phyloP scores from a whole-genome alignment of 2,797 vertebrate genomes.

The Mus spretus region DNA sequence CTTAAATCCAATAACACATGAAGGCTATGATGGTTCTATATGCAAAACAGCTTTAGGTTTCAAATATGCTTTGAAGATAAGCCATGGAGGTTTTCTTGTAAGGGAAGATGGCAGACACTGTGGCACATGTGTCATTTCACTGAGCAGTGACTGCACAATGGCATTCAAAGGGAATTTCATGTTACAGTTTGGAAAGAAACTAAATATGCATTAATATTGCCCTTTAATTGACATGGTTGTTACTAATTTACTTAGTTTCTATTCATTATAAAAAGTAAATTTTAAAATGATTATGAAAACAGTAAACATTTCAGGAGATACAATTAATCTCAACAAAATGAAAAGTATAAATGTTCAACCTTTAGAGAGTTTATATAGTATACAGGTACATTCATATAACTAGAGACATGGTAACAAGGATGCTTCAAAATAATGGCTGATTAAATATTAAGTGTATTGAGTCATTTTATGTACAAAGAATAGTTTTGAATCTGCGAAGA shows the following conservation, averaged over 20 bases:
- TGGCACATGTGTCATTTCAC: conserved; percentile 10
- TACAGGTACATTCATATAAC: not conserved
- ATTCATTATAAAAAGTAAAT: not conserved
- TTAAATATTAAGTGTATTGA: not conserved
- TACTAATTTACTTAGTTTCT: not conserved
- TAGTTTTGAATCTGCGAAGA: not conserved
- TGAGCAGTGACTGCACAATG: not conserved
- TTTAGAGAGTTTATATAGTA: conserved; percentile 27
- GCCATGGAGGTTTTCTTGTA: not conserved
- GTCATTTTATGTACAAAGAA: conserved; percentile 4
- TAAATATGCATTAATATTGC: not conserved
- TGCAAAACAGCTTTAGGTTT: not conserved
- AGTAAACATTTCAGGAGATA: conserved; percentile 43
- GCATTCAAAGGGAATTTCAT: conserved; percentile 31
- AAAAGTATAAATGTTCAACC: conserved; percentile 46
- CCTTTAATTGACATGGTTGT: not conserved
- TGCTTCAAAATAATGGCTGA: conserved; percentile 16
- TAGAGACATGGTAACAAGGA: not conserved
- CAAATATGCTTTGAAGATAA: not conserved
- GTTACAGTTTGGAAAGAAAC: conserved; percentile 27
- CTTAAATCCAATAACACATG: not conserved
- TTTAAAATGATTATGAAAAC: conserved; percentile 60
- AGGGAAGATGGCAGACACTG: not conserved
- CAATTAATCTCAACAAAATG: conserved; percentile 41
- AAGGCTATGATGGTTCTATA: not conserved